phyloP scores from a whole-genome alignment of 2,888 invertebrate genomes.

The Eulithis testata region DNA sequence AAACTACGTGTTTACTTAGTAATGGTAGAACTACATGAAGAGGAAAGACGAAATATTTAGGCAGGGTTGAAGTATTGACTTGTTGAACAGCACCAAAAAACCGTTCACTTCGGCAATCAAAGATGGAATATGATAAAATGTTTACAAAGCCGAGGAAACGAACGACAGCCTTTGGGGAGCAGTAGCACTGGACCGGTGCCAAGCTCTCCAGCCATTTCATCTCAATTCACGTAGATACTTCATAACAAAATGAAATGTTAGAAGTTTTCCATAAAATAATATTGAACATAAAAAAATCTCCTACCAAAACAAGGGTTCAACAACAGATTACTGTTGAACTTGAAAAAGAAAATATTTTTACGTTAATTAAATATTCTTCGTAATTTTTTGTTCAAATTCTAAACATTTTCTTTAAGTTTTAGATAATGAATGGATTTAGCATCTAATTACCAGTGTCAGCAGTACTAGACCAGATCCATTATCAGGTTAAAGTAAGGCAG shows the following conservation, averaged over 20 bases:
- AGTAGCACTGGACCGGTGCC: slow-evolving; percentile 20
- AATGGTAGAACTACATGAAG: no score
- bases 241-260: neutral
- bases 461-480: no score
- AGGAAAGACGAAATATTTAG: no score
- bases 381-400: neutral
- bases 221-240: slow-evolving; percentile 17
- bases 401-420: no score
- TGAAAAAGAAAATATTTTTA: neutral
- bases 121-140: slow-evolving; percentile 1
- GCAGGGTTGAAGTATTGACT: neutral
- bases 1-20: no score
- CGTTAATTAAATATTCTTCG: neutral
- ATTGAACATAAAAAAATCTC: no score
- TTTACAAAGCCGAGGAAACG: slow-evolving; percentile 18
- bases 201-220: slow-evolving; percentile 22
- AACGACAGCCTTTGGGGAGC: slow-evolving; percentile 12
- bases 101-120: slow-evolving; percentile 1
- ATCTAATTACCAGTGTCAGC: no score
- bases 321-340: neutral
- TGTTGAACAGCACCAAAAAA: slow-evolving; percentile 13
- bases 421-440: no score
- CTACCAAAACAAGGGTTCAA: neutral
- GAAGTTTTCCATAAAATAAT: no score
- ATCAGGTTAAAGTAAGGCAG: no score